Evolutionary conservation across 2,888 invertebrate genomes (phyloP).

Genomic region (Meganola albula): DNA sequence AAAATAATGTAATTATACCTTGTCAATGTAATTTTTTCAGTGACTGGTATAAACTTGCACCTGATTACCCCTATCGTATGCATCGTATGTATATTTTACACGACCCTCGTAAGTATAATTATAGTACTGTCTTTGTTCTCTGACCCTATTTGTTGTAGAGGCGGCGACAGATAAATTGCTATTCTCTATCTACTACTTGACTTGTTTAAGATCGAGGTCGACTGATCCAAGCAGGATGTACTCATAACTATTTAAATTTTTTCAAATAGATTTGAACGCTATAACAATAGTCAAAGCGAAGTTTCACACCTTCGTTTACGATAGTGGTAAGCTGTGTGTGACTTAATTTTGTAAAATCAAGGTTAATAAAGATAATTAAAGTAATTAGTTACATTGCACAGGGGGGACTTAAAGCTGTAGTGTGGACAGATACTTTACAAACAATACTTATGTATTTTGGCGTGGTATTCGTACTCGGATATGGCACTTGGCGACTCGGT

Average conservation of each 20-base stretch:
- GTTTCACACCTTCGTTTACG: no score
- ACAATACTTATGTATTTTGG: conserved; percentile 85
- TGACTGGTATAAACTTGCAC: conserved; percentile 89
- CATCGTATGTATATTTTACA: conserved; percentile 94
- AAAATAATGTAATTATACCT: no score
- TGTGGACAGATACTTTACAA: conserved; percentile 89
- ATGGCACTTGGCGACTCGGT: conserved; percentile 82
- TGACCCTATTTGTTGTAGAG: conserved; percentile 36
- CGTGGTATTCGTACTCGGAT: conserved; percentile 79
- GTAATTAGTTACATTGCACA: no score
- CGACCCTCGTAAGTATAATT: conserved; percentile 84
- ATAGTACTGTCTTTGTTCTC: conserved; percentile 1
- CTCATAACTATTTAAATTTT: conserved; percentile 10
- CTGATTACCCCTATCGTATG: conserved; percentile 88
- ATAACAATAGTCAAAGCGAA: no score
- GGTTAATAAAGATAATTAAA: no score
- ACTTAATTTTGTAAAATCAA: no score
- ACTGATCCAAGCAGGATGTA: conserved; percentile 26
- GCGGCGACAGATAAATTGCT: conserved; percentile 31
- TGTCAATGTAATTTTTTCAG: no score
- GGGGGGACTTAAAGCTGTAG: conserved; percentile 88
- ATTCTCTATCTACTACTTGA: conserved; percentile 33
- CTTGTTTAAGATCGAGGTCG: conserved; percentile 32
- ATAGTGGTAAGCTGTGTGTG: no score
- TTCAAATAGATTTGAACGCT: conserved; percentile 6